Percentiles rank a stretch among this genome's conserved stretches.
phyloP scores from a whole-genome alignment of 35 echinoderm and acorn worm species.

The Hemicentrotus pulcherrimus region DNA sequence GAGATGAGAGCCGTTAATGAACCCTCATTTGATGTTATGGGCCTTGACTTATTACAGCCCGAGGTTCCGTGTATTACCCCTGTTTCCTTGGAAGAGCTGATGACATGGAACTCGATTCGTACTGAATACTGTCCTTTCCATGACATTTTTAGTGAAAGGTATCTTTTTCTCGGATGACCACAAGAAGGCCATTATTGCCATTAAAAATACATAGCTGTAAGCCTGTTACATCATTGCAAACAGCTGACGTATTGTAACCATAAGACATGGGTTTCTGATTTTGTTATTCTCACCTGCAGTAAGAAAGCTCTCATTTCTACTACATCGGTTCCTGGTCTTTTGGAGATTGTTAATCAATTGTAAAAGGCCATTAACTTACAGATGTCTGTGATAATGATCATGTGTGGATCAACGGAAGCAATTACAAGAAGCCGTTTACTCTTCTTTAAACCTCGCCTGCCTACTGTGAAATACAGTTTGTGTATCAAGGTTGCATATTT shows the following conservation, averaged over 20 bases:
- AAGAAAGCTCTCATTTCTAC: neutral
- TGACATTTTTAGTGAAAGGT: neutral
- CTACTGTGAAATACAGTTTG: neutral
- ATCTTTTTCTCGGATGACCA: neutral
- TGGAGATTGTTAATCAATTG: too few species aligned
- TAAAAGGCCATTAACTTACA: too few species aligned
- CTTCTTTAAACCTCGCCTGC: neutral
- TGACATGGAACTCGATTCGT: too few species aligned
- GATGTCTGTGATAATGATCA: neutral
- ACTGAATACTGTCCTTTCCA: neutral
- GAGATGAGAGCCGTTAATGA: neutral
- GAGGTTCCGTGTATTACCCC: neutral
- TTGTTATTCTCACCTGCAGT: neutral
- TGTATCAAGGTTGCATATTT: neutral
- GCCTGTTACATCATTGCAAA: too few species aligned
- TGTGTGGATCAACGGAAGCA: neutral
- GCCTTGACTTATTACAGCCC: neutral
- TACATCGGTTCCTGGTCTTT: neutral
- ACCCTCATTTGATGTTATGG: neutral
- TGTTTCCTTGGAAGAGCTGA: neutral
- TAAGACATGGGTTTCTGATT: neutral
- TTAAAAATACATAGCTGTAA: too few species aligned
- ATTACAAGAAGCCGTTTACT: neutral
- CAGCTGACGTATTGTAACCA: too few species aligned
- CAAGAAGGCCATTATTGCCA: too few species aligned